Conservation (phyloP, 2,797 vertebrate species). For the Arrhamphus sclerolepis region DNA sequence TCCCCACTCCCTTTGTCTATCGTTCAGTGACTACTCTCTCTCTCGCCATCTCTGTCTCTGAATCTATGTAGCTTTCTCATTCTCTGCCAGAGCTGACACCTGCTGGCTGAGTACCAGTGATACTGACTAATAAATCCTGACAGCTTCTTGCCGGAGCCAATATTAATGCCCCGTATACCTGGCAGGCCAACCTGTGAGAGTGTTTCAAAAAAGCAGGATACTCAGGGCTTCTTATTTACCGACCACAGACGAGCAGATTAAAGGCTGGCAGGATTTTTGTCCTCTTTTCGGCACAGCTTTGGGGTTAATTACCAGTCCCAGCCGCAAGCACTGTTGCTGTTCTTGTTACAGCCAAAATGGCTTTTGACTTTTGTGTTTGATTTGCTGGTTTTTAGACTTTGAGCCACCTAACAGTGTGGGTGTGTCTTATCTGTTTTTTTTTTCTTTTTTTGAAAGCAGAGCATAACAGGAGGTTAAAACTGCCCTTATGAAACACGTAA, state of each 20-base stretch:
- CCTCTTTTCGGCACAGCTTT: constrained; percentile 53
- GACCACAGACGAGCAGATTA: constrained; percentile 71
- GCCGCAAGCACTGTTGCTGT: constrained; percentile 29
- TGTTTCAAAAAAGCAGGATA: constrained; percentile 74
- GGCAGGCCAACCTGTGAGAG: constrained; percentile 71
- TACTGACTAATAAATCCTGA: constrained; percentile 79
- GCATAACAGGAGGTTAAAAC: constrained; percentile 16
- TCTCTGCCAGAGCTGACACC: constrained; percentile 74
- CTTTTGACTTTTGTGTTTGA: constrained; percentile 23
- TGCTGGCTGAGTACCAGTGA: constrained; percentile 74
- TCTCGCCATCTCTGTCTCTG: constrained; percentile 29
- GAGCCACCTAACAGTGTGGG: constrained; percentile 19
- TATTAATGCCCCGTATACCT: constrained; percentile 73
- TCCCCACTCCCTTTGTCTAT: constrained; percentile 33
- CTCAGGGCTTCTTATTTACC: constrained; percentile 74
- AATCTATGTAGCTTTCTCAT: constrained; percentile 52
- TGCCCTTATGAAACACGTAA: constrained; percentile 24
- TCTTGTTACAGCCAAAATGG: constrained; percentile 36
- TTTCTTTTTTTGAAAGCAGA: constrained; percentile 35
- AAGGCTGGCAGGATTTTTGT: constrained; percentile 62
- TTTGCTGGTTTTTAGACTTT: constrained; percentile 26
- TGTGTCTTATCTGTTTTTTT: constrained; percentile 20
- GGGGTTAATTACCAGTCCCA: constrained; percentile 64
- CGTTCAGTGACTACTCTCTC: constrained; percentile 30
- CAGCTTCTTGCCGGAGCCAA: constrained; percentile 68